These are phyloP conservation scores for Phalacrocorax aristotelis DNA, from an alignment of 2,113 vertebrate species.

Conservation along the genomic window DNA sequence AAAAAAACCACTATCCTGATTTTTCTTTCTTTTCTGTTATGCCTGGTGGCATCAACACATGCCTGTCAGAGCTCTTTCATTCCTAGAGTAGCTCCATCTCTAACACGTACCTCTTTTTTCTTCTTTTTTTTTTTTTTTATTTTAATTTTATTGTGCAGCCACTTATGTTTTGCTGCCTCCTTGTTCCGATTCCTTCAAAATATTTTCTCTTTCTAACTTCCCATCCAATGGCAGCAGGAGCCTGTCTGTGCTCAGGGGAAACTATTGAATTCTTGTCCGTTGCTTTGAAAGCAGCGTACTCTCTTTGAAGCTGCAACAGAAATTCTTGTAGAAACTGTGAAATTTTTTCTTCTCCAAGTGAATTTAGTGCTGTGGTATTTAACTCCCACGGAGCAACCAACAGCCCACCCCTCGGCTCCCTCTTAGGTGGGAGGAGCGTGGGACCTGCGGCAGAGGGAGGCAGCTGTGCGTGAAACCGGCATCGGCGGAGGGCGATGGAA, in stretches of 20 bases:
- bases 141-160: not conserved
- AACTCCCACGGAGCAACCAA: not conserved
- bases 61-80: conserved; percentile 42
- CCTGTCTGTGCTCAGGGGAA: not conserved
- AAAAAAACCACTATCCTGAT: not conserved
- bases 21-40: conserved; percentile 56
- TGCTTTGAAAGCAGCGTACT: not conserved
- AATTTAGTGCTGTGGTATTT: not conserved
- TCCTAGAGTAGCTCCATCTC: conserved; percentile 32
- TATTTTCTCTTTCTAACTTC: not conserved
- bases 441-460: not conserved
- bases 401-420: not conserved
- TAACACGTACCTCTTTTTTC: not conserved
- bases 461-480: fast-evolving
- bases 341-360: not conserved
- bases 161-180: not conserved
- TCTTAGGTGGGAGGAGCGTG: not conserved
- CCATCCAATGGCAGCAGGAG: not conserved
- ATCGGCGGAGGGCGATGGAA: fast-evolving
- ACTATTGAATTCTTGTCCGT: not conserved
- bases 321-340: not conserved
- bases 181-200: not conserved
- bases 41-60: conserved; percentile 69
- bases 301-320: not conserved
- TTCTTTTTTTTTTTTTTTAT: not conserved